Percentiles rank a stretch among this genome's conserved stretches.
These are phyloP conservation scores for Montipora foliosa DNA, from an alignment of 64 coral and sea anemone species.

Conservation along the genomic window DNA sequence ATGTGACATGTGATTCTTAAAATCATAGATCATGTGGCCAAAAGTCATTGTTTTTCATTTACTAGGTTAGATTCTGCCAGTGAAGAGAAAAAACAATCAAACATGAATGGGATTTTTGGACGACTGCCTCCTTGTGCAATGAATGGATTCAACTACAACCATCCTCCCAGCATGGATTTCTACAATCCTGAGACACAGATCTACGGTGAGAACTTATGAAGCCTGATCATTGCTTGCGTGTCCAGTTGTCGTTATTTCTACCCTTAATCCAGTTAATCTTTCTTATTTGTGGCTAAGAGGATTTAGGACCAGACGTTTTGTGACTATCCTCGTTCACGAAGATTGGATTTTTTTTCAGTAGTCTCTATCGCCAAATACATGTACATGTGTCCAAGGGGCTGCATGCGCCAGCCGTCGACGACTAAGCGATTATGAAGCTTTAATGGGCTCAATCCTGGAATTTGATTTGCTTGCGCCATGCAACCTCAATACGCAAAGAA, in stretches of 20 bases:
- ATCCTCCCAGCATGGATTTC: conserved; percentile 30
- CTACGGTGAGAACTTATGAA: conserved; percentile 1
- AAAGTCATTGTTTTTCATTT: neutral
- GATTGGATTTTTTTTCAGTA: neutral
- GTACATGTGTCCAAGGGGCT: too few species aligned
- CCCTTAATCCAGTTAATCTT: conserved; percentile 33
- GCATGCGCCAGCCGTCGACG: neutral
- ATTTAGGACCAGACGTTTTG: conserved; percentile 19
- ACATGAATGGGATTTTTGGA: conserved; percentile 54
- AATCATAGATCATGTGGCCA: conserved; percentile 4
- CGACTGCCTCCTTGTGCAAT: conserved; percentile 38
- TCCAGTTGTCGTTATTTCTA: conserved; percentile 14
- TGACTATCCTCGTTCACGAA: neutral
- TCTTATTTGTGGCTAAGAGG: conserved; percentile 26
- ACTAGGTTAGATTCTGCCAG: neutral
- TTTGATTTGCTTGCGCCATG: neutral
- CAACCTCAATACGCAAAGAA: neutral
- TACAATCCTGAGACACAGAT: conserved; percentile 21
- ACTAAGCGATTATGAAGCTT: neutral
- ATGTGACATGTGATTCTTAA: conserved; percentile 1
- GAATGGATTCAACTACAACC: conserved; percentile 35
- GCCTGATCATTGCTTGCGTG: conserved; percentile 5
- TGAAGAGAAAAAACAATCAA: neutral
- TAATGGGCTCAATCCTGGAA: neutral
- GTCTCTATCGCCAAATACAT: conserved; percentile 15